These are phyloP conservation scores for Melipona quadrifasciata DNA, from an alignment of 1,140 invertebrate species.

Conservation along the genomic window DNA sequence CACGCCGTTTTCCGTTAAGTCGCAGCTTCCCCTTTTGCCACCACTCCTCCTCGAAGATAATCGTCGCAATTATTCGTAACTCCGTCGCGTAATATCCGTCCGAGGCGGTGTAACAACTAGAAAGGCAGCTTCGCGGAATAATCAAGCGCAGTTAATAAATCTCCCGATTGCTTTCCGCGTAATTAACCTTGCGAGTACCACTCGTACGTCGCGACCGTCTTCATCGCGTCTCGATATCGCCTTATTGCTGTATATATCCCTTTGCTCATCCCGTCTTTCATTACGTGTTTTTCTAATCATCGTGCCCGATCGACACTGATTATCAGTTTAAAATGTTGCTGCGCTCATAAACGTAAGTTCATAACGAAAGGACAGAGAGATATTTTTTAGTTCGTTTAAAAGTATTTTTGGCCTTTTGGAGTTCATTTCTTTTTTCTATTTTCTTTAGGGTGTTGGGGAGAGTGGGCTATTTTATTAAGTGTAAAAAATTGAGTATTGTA, in stretches of 20 bases:
- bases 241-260: background rate
- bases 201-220: background rate
- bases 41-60: background rate
- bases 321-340: background rate
- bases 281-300: background rate
- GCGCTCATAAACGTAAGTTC: background rate
- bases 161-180: constrained; percentile 20
- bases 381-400: background rate
- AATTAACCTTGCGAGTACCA: constrained; percentile 39
- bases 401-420: background rate
- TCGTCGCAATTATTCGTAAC: constrained; percentile 47
- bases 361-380: background rate
- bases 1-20: constrained; percentile 49
- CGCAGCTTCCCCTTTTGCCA: background rate
- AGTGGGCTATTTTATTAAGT: too few relatives aligned
- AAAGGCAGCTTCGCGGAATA: constrained; percentile 18
- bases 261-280: background rate
- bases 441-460: too few relatives aligned
- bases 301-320: too few relatives aligned
- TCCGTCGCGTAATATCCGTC: constrained; percentile 36
- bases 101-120: constrained; percentile 3
- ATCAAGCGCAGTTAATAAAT: constrained; percentile 41
- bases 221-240: background rate
- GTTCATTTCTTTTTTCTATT: background rate
- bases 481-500: too few relatives aligned